These are phyloP conservation scores for Clamator glandarius DNA, from an alignment of 2,797 vertebrate species.

Conservation along the genomic window DNA sequence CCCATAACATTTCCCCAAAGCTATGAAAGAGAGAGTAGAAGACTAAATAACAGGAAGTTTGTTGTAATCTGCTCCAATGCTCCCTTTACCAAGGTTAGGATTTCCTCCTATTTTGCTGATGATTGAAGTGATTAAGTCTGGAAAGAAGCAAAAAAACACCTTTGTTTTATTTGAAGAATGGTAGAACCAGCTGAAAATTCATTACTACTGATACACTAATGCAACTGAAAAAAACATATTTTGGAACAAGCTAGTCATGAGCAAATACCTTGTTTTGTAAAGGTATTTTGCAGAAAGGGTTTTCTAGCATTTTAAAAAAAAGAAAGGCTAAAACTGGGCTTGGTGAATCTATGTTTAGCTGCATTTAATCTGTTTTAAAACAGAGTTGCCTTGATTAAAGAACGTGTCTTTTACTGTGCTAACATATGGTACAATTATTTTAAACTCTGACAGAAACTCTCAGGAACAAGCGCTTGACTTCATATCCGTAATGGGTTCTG, in stretches of 20 bases:
- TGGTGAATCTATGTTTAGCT: neutral
- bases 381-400: neutral
- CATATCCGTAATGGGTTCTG: neutral
- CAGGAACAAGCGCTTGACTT: neutral
- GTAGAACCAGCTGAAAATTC: neutral
- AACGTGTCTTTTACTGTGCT: neutral
- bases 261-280: neutral
- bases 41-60: neutral
- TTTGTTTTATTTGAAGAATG: neutral
- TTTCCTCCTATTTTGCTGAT: neutral
- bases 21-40: neutral
- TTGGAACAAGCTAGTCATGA: neutral
- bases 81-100: neutral
- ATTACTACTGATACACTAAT: neutral
- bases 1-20: neutral
- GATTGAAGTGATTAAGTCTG: neutral
- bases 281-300: neutral
- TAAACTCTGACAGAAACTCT: neutral
- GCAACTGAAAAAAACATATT: neutral
- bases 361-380: neutral
- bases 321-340: neutral
- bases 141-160: rapidly evolving
- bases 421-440: neutral
- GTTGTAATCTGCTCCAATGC: neutral
- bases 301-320: neutral